phyloP scores from a whole-genome alignment of 2,797 vertebrate species.

The Bovichtus variegatus region DNA sequence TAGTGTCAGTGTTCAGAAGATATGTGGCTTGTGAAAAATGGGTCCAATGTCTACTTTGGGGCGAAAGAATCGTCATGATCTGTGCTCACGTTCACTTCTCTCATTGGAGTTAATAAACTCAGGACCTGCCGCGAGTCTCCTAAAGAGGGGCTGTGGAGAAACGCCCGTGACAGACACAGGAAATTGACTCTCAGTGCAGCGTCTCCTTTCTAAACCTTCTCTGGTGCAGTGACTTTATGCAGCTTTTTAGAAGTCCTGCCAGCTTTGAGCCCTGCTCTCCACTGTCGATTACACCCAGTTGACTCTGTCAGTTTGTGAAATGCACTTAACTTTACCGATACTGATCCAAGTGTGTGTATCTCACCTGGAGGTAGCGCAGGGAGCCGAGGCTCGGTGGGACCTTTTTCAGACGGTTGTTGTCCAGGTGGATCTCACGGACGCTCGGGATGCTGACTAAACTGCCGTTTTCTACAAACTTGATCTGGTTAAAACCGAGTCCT shows the following conservation, averaged over 20 bases:
- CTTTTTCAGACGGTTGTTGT: conserved; percentile 94
- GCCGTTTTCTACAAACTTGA: conserved; percentile 95
- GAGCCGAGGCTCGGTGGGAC: conserved; percentile 91
- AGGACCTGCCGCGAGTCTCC: no score
- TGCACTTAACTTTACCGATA: not conserved
- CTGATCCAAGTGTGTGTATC: not conserved
- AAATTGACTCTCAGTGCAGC: no score
- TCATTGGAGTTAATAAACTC: no score
- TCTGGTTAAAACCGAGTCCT: conserved; percentile 94
- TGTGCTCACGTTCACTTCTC: no score
- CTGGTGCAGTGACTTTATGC: not conserved
- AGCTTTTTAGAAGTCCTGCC: not conserved
- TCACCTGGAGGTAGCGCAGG: conserved; percentile 94
- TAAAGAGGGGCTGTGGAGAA: no score
- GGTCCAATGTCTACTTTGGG: no score
- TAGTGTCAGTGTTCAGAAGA: no score
- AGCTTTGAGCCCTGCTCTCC: not conserved
- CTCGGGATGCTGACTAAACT: conserved; percentile 90
- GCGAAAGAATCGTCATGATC: no score
- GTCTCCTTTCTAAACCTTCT: no score
- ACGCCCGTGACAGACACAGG: no score
- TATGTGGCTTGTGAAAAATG: no score
- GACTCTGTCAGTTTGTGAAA: not conserved
- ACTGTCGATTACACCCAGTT: not conserved
- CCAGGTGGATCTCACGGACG: conserved; percentile 92